Evolutionary conservation across 2,113 vertebrate genomes (phyloP), one percentile per base, ranked within the genome.

Genomic region (Eurypyga helias): DNA sequence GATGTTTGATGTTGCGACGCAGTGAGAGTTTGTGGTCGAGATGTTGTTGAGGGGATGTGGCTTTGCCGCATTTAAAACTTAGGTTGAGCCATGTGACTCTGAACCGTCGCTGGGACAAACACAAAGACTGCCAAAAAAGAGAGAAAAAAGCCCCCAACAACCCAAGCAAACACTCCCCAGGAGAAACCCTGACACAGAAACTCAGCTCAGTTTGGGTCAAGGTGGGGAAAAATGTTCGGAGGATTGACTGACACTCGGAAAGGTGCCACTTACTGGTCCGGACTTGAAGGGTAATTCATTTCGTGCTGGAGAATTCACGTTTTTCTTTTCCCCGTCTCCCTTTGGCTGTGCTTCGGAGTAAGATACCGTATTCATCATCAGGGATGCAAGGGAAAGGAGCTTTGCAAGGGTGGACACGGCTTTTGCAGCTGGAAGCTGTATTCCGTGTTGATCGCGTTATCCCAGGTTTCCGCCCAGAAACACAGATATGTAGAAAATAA

Each of bases 401-500:
- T 85, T 75, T 51, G 21, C 4, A 1, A 86, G 38, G 34, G 66
- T 10, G 7, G 29, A 17, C 67, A 38, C 28, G 80, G 81, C 28
- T 86, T 83, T 77, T 83, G 51, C 92, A 78, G 90, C 88, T 89
- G 83, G 67, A 92, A 93, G 93, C 69, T 86, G 1, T 55, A 67
- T 82, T 81, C 86, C 52, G 21, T 60, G 33, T 81, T 90, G 55
- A 67, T 77, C 78, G 26, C 4, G 10, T 95, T 95, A 80, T 80
- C 41, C 46, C 36, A 55, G 26, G 54, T 90, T 91, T 87, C 45
- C 67, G 83, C 83, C 38, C 79, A 82, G 86, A 86, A 92, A 90
- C 72, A 92, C 61, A 93, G 41, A 94, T 95, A 90, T 26, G 10
- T 67, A 60, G 64, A 81, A 96, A 93, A 66, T 93, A 94, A 96